Base-by-base conservation (phyloP, 2,113 vertebrate species). In the Gopherus evgoodei region DNA sequence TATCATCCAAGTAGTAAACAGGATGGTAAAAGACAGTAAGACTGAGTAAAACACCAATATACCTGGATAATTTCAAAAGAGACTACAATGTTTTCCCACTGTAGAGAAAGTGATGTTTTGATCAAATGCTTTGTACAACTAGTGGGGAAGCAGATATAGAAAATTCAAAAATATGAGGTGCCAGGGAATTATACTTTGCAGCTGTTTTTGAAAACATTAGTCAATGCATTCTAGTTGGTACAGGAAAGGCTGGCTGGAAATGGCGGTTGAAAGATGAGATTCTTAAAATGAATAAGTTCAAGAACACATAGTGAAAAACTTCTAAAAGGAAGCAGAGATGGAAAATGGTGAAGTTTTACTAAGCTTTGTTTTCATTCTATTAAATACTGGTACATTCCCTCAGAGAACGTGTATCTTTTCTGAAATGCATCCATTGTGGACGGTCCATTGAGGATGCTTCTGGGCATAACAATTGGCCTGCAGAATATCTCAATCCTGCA, bases 1-100 rank as follows among this genome's bases (percentile, higher is more conserved):
- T 92, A 50, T 79, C 62, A 84, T 97, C 97, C 97, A 98, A 96
- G 69, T 96, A 97, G 97, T 96, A 97, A 93, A 97, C 93, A 94
- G 97, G 95, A 98, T 83, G 97, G 97, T 94, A 95, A 97, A 97
- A 97, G 97, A 98, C 97, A 97, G 89, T 95, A 97, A 97, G 95
- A 89, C 96, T 96, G 91, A 96, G 93, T 90, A 97, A 95, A 97
- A 97, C 90, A 90, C 97, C 97, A 98, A 97, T 97, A 97, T 97
- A 97, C 95, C 96, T 97, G 96, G 91, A 97, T 80, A 92, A 95
- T 96, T 98, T 98, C 97, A 97, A 95, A 93, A 94, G 90, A 94
- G 87, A 91, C 91, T 92, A 90, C 96, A 97, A 96, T 96, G 91
- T 95, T 97, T 97, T 96, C 96, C 90, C 76, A 94, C 90, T 9